A percentile compares a stretch with the other conserved stretches of the same genome.
phyloP scores from a whole-genome alignment of 2,113 vertebrate genomes.

The Sinosuthora webbiana region DNA sequence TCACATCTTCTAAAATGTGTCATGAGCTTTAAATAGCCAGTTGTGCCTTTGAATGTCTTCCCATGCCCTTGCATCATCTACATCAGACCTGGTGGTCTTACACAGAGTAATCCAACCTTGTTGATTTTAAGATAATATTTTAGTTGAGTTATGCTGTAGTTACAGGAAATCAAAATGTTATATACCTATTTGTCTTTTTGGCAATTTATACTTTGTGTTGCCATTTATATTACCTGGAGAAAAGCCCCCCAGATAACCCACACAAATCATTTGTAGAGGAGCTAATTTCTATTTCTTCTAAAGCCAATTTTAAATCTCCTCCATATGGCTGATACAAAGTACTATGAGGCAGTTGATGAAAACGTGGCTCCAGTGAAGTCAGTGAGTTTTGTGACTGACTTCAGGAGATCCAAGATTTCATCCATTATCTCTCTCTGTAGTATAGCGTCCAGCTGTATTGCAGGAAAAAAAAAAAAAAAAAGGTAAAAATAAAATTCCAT shows the following conservation, averaged over 20 bases:
- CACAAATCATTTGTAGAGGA: background rate
- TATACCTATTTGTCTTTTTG: slow-evolving; percentile 47
- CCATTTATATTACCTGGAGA: slow-evolving; percentile 39
- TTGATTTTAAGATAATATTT: slow-evolving; percentile 51
- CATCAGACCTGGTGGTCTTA: slow-evolving; percentile 13
- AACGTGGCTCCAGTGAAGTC: background rate
- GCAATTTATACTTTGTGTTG: slow-evolving; percentile 26
- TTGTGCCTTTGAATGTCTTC: slow-evolving; percentile 55
- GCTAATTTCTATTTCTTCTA: slow-evolving; percentile 51
- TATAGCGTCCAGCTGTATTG: background rate
- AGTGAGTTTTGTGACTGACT: background rate
- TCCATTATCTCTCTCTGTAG: slow-evolving; percentile 3
- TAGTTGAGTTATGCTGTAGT: background rate
- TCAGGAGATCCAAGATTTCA: slow-evolving; percentile 11
- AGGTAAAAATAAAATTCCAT: background rate
- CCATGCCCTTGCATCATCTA: slow-evolving; percentile 29
- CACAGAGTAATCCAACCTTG: background rate
- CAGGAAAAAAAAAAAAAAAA: background rate
- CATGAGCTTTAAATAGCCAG: slow-evolving; percentile 41
- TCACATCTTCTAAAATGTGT: slow-evolving; percentile 2
- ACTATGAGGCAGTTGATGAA: background rate
- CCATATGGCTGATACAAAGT: slow-evolving; percentile 41
- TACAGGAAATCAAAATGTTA: slow-evolving; percentile 44
- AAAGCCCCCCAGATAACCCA: slow-evolving; percentile 5
- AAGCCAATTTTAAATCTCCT: slow-evolving; percentile 43